A percentile compares a stretch with the other conserved stretches of the same genome.
Evolutionary conservation across 2,797 vertebrate species (phyloP).

Genomic region (Characodon lateralis): DNA sequence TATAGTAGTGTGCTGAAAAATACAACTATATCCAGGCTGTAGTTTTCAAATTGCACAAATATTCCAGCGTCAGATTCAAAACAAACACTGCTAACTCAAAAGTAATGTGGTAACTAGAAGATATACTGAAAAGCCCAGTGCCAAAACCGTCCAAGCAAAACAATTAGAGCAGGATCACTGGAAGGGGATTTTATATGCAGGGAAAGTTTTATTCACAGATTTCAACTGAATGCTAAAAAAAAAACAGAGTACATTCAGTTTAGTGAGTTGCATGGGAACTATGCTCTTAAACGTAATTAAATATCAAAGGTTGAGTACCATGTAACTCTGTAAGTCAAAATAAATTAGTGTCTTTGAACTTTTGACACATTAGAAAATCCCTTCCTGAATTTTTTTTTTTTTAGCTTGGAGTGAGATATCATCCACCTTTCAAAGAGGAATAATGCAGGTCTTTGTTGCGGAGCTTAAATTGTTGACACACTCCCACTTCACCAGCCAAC

Average conservation of each 20-base stretch:
- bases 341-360: conserved; percentile 50
- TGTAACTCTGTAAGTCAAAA: conserved; percentile 64
- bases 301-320: conserved; percentile 51
- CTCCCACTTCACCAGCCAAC: conserved; percentile 46
- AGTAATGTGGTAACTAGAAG: conserved; percentile 49
- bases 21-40: conserved; percentile 43
- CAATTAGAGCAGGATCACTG: conserved; percentile 55
- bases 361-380: conserved; percentile 55
- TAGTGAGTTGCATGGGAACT: conserved; percentile 66
- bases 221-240: conserved; percentile 61
- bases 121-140: conserved; percentile 47
- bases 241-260: conserved; percentile 64
- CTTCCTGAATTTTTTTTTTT: conserved; percentile 36
- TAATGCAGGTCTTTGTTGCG: conserved; percentile 66
- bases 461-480: conserved; percentile 65
- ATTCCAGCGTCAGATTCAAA: conserved; percentile 67
- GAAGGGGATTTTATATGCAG: conserved; percentile 65
- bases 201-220: conserved; percentile 72
- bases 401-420: conserved; percentile 61
- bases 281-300: conserved; percentile 60
- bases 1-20: conserved; percentile 28
- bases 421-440: conserved; percentile 58
- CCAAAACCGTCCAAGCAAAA: conserved; percentile 69
- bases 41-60: conserved; percentile 66
- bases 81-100: conserved; percentile 64